These are phyloP conservation scores for Watsonalla binaria DNA, from an alignment of 2,888 invertebrate genomes.

Conservation along the genomic window DNA sequence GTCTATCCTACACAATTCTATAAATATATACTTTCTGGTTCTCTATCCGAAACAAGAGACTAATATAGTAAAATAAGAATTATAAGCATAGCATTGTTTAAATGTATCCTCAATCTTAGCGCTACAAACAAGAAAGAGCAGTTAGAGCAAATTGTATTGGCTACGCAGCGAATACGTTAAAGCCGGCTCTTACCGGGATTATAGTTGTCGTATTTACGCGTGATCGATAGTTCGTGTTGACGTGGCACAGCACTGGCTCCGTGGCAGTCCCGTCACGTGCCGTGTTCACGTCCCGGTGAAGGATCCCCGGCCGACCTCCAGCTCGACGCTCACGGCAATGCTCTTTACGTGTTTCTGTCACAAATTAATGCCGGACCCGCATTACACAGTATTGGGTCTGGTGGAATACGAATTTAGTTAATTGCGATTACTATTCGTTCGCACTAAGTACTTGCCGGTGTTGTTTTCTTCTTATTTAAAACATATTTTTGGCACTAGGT, in stretches of 20 bases:
- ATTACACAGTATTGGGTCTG: constrained; percentile 13
- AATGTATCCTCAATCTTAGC: too few relatives aligned
- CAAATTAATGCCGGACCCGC: constrained; percentile 4
- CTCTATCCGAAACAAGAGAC: too few relatives aligned
- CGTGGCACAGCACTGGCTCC: constrained; percentile 33
- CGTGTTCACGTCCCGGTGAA: constrained; percentile 34
- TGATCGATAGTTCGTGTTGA: constrained; percentile 42
- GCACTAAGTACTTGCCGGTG: not conserved
- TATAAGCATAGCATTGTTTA: too few relatives aligned
- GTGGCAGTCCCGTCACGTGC: constrained; percentile 49
- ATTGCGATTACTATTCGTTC: not conserved
- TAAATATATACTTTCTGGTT: too few relatives aligned
- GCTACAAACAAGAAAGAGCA: constrained; percentile 15
- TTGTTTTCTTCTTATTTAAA: too few relatives aligned
- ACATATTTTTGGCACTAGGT: too few relatives aligned
- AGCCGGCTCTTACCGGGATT: constrained; percentile 34
- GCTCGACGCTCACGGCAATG: constrained; percentile 18
- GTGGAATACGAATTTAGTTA: constrained; percentile 5
- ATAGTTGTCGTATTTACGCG: constrained; percentile 46
- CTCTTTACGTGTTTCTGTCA: constrained; percentile 6
- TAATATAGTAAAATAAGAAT: too few relatives aligned
- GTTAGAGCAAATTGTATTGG: constrained; percentile 23
- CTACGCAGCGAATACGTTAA: constrained; percentile 14
- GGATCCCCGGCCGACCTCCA: constrained; percentile 44
- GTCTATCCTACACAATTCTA: too few relatives aligned